These are phyloP conservation scores for Micropoecilia bifurca DNA, from an alignment of 2,797 vertebrate species.

Conservation along the genomic window DNA sequence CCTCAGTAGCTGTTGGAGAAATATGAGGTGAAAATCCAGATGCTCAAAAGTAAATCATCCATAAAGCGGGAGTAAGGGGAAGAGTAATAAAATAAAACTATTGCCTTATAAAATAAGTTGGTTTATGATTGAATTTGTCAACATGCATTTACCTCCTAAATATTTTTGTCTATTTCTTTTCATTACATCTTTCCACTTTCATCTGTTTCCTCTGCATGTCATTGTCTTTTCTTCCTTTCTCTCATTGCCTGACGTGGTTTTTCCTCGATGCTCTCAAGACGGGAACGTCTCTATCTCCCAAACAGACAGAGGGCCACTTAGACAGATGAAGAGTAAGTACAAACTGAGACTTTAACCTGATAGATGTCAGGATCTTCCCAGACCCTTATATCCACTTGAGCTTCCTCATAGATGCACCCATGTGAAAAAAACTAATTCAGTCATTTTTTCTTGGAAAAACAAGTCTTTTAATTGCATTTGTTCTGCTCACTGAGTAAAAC, in stretches of 20 bases:
- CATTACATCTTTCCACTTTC: slow-evolving; percentile 27
- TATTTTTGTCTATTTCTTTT: slow-evolving; percentile 9
- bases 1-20: neutral
- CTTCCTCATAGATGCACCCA: neutral
- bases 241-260: slow-evolving; percentile 37
- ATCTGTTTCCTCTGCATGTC: slow-evolving; percentile 39
- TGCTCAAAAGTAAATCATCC: neutral
- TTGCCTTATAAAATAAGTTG: neutral
- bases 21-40: neutral
- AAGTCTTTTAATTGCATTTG: neutral
- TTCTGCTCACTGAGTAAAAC: neutral
- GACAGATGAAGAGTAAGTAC: slow-evolving; percentile 81
- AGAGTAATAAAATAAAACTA: neutral
- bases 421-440: neutral
- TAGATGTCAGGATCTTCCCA: neutral
- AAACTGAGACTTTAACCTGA: slow-evolving; percentile 10
- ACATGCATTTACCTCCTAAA: neutral
- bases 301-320: slow-evolving; percentile 65
- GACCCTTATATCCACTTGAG: neutral
- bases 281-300: slow-evolving; percentile 54
- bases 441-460: neutral
- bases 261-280: slow-evolving; percentile 62
- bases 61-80: neutral
- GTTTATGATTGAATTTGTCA: neutral
- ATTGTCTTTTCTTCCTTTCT: slow-evolving; percentile 29